Evolutionary conservation across 2,113 vertebrate species (phyloP).

Genomic region (Progne subis): DNA sequence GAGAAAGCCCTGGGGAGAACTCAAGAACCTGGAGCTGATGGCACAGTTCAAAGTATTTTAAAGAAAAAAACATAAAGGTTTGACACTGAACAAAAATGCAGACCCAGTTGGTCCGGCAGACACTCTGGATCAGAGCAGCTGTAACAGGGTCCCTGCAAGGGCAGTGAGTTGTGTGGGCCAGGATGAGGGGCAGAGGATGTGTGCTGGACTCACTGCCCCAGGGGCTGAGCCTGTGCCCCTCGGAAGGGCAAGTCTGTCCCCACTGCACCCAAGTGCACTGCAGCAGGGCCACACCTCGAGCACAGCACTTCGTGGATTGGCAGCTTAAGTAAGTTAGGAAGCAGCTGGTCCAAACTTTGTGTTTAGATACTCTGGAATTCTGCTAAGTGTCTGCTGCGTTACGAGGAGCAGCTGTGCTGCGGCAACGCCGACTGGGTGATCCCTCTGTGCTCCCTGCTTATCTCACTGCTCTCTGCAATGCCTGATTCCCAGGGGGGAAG

Average conservation of each 20-base stretch:
- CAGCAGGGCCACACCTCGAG: background rate
- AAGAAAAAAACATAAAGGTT: background rate
- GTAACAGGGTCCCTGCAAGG: background rate
- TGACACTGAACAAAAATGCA: background rate
- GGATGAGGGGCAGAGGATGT: background rate
- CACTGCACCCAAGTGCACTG: background rate
- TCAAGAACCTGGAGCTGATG: background rate
- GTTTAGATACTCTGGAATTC: background rate
- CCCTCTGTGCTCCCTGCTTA: background rate
- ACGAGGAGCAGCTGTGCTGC: conserved; percentile 20
- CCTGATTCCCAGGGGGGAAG: background rate
- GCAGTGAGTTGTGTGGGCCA: background rate
- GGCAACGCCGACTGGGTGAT: background rate
- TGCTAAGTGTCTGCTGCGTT: background rate
- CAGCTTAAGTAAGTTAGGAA: background rate
- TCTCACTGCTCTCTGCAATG: background rate
- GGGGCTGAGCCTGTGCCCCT: background rate
- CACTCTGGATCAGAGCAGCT: background rate
- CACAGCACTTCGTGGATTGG: background rate
- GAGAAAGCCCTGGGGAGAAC: background rate
- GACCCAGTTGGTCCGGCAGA: background rate
- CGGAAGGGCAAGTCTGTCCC: background rate
- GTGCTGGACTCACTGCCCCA: background rate
- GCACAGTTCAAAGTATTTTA: background rate
- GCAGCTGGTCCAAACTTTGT: background rate